Conservation (phyloP, 2,113 vertebrate species). For the Elanus axillaris region DNA sequence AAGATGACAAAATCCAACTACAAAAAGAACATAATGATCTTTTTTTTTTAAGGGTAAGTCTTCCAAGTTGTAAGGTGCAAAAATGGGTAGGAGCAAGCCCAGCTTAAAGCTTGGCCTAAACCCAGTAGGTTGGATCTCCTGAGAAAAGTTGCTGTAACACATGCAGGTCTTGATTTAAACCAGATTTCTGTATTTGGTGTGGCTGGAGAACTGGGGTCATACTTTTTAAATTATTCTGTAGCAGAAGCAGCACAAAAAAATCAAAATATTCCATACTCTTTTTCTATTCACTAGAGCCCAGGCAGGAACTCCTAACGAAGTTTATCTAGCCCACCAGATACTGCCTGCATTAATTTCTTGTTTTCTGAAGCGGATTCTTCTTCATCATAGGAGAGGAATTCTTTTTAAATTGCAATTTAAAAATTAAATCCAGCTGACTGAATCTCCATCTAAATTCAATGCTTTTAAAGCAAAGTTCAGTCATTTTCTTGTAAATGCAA, state of each 20-base stretch:
- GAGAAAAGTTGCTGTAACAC: background rate
- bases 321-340: background rate
- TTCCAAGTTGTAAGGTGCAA: background rate
- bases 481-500: background rate
- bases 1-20: background rate
- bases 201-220: background rate
- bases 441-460: background rate
- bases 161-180: background rate
- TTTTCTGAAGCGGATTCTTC: background rate
- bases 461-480: background rate
- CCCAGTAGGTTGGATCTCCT: background rate
- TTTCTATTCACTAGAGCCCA: background rate
- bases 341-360: background rate
- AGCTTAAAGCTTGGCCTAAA: background rate
- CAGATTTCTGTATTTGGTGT: background rate
- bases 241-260: background rate
- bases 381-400: background rate
- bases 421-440: background rate
- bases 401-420: background rate
- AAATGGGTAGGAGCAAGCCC: background rate
- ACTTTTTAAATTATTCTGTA: background rate
- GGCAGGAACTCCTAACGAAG: background rate
- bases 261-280: background rate
- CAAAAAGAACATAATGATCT: background rate
- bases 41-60: background rate